Evolutionary conservation across 2,113 vertebrate species (phyloP), one percentile per base, ranked within the genome.

Genomic region (Aptenodytes forsteri): DNA sequence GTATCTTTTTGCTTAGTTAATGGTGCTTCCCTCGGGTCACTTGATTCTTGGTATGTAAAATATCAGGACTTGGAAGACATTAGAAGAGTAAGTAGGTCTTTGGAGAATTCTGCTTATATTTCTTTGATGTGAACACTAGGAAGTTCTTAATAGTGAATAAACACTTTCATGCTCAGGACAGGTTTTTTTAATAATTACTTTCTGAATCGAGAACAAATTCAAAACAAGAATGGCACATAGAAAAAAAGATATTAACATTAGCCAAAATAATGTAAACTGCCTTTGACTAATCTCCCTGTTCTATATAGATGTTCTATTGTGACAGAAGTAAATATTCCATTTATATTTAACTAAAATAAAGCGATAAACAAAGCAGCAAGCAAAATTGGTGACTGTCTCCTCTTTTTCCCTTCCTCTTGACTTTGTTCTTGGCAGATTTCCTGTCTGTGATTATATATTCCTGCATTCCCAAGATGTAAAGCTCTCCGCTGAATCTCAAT

Each of bases 381-480:
- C 13, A 70, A 66, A 88, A 76, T 38, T 58, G 14, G 36, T 78
- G 20, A 55, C 42, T 34, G 2, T 77, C 5, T 75, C 13, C 2
- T 80, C 6, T 80, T 46, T 81, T 80, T 29, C 26, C 32, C 5
- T 86, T 66, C 26, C 23, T 72, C 38, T 87, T 93, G 67, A 70
- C 49, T 84, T 95, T 79, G 26, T 59, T 96, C 83, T 81, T 59
- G 9, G 71, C 75, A 91, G 70, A 32, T 82, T 91, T 96, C 72
- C 65, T 56, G 13, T 93, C 61, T 66, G 29, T 84, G 54, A 47
- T 50, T 90, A 54, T 92, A 27, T 81, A 87, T 76, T 90, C 83
- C 42, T 78, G 13, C 25, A 62, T 84, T 89, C 70, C 80, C 76
- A 49, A 96, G 62, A 59, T 80, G 85, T 25, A 94, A 95, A 92